Evolutionary conservation across 2,888 invertebrate species (phyloP).

Genomic region (Nudaria mundana): DNA sequence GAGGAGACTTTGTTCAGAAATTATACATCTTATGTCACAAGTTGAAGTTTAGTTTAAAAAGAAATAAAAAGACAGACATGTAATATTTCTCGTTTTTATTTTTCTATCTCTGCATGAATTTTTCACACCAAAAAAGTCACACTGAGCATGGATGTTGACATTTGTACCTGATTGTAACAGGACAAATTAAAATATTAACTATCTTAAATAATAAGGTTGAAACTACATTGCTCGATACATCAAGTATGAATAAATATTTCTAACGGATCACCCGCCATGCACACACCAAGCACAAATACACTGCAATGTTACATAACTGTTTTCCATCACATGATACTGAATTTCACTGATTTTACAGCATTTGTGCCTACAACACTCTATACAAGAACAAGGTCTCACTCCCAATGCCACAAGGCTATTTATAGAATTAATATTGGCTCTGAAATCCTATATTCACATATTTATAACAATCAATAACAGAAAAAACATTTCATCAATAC

Average conservation of each 20-base stretch:
- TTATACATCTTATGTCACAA: too few relatives aligned
- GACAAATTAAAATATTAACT: slow-evolving; percentile 19
- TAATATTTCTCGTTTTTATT: slow-evolving; percentile 46
- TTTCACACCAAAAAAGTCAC: slow-evolving; percentile 71
- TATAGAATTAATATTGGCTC: slow-evolving; percentile 30
- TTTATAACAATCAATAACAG: slow-evolving; percentile 18
- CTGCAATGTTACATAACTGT: slow-evolving; percentile 65
- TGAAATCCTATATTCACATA: slow-evolving; percentile 26
- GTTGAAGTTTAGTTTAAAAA: neutral
- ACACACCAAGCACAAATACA: slow-evolving; percentile 49
- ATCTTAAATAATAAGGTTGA: slow-evolving; percentile 27
- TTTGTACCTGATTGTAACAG: slow-evolving; percentile 24
- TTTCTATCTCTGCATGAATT: slow-evolving; percentile 64
- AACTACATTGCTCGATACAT: slow-evolving; percentile 47
- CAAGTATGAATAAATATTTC: slow-evolving; percentile 43
- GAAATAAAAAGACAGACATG: slow-evolving; percentile 36
- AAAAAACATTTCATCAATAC: slow-evolving; percentile 8
- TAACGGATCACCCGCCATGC: slow-evolving; percentile 45
- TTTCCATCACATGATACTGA: slow-evolving; percentile 64
- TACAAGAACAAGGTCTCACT: slow-evolving; percentile 50
- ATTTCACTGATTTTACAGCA: slow-evolving; percentile 51
- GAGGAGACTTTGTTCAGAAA: neutral
- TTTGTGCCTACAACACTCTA: slow-evolving; percentile 36
- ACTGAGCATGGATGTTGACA: slow-evolving; percentile 47
- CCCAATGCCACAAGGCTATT: slow-evolving; percentile 38